Conservation (phyloP, 2,113 vertebrate genomes). For the Thalassarche chlororhynchos region DNA sequence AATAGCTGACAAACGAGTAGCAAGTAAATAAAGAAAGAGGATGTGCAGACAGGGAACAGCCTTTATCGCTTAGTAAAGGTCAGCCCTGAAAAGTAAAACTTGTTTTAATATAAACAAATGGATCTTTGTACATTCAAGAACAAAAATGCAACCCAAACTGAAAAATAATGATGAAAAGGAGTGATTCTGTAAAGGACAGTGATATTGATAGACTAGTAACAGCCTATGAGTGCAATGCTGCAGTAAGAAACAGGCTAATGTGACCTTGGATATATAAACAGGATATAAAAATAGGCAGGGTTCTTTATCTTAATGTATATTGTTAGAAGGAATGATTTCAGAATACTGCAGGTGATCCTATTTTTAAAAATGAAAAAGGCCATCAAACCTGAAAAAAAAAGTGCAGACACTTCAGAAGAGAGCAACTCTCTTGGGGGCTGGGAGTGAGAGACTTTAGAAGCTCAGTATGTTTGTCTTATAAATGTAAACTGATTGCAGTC, state of each 20-base stretch:
- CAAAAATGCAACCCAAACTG: not conserved
- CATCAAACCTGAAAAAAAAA: not conserved
- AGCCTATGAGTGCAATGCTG: not conserved
- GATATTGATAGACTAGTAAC: not conserved
- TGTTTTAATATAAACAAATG: not conserved
- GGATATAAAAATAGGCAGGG: not conserved
- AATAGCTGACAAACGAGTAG: not conserved
- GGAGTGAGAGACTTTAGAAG: not conserved
- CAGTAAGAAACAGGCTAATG: not conserved
- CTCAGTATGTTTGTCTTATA: not conserved
- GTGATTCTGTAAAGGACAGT: not conserved
- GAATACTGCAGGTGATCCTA: not conserved
- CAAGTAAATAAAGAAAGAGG: not conserved
- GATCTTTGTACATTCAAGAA: not conserved
- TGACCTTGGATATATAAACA: not conserved
- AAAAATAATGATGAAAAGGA: not conserved
- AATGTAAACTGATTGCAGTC: not conserved
- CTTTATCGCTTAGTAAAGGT: not conserved
- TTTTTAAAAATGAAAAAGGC: not conserved
- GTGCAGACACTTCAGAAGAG: not conserved
- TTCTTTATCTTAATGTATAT: not conserved
- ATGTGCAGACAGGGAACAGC: not conserved
- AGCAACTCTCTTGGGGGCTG: not conserved
- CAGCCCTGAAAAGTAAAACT: not conserved
- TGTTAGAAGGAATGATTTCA: not conserved